Evolutionary conservation across 2,888 invertebrate genomes (phyloP), one percentile per base, ranked within the genome.

Genomic region (Blomia tropicalis): DNA sequence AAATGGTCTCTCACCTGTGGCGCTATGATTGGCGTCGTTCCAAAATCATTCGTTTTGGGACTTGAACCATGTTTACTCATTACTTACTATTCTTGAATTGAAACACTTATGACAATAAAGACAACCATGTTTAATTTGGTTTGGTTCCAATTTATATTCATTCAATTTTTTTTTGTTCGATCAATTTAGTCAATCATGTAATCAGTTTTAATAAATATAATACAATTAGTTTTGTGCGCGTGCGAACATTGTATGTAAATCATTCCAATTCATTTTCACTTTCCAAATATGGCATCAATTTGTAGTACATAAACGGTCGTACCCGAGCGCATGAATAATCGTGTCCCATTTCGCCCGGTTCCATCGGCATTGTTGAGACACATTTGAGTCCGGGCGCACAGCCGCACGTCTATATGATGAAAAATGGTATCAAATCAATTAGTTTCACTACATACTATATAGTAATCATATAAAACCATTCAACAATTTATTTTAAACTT

Each of bases 341-440:
- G 29, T 56, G 56, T 29, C 29, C 29, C 56, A 27, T 29, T n/a
- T 22, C 31, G 2, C 56, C 56, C 7, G 56, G 56, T 31, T 56
- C 25, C 56, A 56, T 56, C 7, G 56, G 56, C 17, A 17, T 56
- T n/a, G 56, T 56, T 31, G 56, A 56, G 3, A 56, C 56, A 19
- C 56, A 56, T 36, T 31, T 56, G 11, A 56, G 23, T 31, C 56
- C 56, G 25, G n/a, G 56, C 11, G 56, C 31, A 36, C 56, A 56
- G 17, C 56, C 56, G 23, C 56, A 56, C 11, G 56, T 56, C 56
- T 56, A 11, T 19, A 5, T 19, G 29, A 14, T 7, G 23, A 56
- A 30, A 56, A 22, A 25, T 22, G 22, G 7, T 22, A 54, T 22
- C 5, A 30, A 7, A 54, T 27, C 51, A 47, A 14, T 47, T n/a